phyloP scores from a whole-genome alignment of 2,888 invertebrate species.

The Lamellibrachia columna region DNA sequence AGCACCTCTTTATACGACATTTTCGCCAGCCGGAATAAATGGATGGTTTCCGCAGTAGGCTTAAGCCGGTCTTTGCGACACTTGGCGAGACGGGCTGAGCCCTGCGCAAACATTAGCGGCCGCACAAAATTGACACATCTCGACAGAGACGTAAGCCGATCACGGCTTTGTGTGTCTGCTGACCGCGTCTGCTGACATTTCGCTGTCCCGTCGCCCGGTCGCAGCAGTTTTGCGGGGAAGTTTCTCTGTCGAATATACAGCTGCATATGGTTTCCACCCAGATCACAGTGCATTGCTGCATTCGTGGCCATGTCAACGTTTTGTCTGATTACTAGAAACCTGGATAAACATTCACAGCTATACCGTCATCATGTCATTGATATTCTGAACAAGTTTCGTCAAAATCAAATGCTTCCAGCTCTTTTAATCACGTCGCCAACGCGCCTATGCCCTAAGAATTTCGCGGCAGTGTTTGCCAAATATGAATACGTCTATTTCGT shows the following conservation, averaged over 20 bases:
- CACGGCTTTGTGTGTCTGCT: neutral
- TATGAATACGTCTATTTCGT: too few species aligned
- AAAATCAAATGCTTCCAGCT: too few species aligned
- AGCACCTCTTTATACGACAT: neutral
- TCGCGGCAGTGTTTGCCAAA: too few species aligned
- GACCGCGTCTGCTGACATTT: neutral
- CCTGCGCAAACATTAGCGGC: neutral
- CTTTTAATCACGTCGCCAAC: too few species aligned
- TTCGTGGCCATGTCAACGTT: too few species aligned
- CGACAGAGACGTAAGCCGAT: neutral
- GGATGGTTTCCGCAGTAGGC: neutral
- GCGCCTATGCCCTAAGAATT: too few species aligned
- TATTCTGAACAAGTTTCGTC: too few species aligned
- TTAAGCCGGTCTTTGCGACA: constrained; percentile 3
- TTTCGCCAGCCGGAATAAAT: constrained; percentile 7
- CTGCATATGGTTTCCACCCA: neutral
- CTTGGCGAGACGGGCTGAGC: neutral
- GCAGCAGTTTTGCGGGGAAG: neutral
- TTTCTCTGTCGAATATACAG: neutral
- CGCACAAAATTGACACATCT: neutral
- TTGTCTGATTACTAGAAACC: too few species aligned
- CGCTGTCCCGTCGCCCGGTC: neutral
- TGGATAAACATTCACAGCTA: too few species aligned
- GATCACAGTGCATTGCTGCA: too few species aligned
- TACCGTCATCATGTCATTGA: too few species aligned